Base-by-base conservation (phyloP, 92 coral and sea anemone species). In the Palythoa grandiflora region DNA sequence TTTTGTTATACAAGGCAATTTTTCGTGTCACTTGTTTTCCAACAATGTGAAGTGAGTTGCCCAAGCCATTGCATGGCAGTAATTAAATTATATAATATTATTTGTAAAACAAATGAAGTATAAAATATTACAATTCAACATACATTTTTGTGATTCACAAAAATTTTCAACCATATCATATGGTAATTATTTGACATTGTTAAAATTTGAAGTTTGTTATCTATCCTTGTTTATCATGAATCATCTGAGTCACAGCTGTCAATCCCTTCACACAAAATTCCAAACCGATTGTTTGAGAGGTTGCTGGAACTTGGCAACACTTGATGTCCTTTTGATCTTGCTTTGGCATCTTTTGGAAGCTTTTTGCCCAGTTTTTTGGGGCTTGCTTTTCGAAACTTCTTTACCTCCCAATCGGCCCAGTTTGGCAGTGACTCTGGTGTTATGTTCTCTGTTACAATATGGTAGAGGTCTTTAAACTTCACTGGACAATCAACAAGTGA, bases 401-500 rank as follows among this genome's bases (percentile, higher is more conserved):
- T n/a, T 17, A 54, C 38, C 75, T 81, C 40, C 35, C 53, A 68
- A 21, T 71, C 19, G 0, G 4, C 59, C 6, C 10, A 65, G 44
- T 81, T 47, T 9, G 71, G 61, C 11, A 65, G 39, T 28, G 86
- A 12, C 1, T 7, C 40, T 47, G 59, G 59, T 37, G 19, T 53
- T 20, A 63, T 68, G 60, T 63, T 63, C 44, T 28, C 61, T 50
- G 52, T 28, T 51, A 81, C 75, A 65, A 10, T 71, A 66, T 9
- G 8, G 75, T 81, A 81, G 17, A 81, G 75, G 5, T 5, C 40
- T 28, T 81, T 20, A 14, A 81, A 7, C 14, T 19, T 39, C 57
- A 44, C 44, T 65, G 86, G 86, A 21, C 63, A 21, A n/a, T 81
- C 60, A 12, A 81, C 60, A 40, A 81, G 75, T 19, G 75, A 13